Evolutionary conservation across 2,888 invertebrate genomes (phyloP), one percentile per base, ranked within the genome.

Genomic region (Druceiella hillmani): DNA sequence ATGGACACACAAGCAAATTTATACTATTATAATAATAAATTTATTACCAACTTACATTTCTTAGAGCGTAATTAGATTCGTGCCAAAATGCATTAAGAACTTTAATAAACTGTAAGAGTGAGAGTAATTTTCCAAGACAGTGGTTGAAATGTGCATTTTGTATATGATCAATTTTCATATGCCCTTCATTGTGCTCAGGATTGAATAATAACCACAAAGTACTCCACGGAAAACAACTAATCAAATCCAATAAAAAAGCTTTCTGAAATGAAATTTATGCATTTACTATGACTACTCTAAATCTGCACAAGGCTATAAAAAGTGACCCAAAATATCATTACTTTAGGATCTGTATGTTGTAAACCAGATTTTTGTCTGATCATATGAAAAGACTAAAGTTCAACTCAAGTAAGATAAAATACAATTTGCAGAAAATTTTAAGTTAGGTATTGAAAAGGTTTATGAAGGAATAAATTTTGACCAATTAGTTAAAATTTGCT

Each of bases 161-260:
- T 0, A 28, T 2, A 35, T 66, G 65, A 5, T 64, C 63, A 10
- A 57, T 56, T 0, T 36, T 33, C 0, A 57, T 54, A 34, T 70
- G 66, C 2, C 51, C 50, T 52, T 67, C 67, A 20, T 58, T 50
- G 41, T 70, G 66, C 28, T 59, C 60, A 2, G 64, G 61, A 2
- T 62, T 52, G 25, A 66, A 54, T 5, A 64, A 22, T 36, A 53
- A 57, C 57, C 61, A 60, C 3, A 66, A 2, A 1, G 58, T 53
- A 38, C 71, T 69, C 68, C 72, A 73, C 2, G 75, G 74, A 24
- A 72, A 66, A 46, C 66, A 65, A 5, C 66, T 62, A 2, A 74
- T 13, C 2, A 73, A 54, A 48, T 75, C 75, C 5, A 68, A 33
- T 11, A 59, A 27, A 43, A 75, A 74, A 25, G 62, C 54, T 4